Conservation (phyloP, 2,888 invertebrate species). For the Hypolimnas misippus region DNA sequence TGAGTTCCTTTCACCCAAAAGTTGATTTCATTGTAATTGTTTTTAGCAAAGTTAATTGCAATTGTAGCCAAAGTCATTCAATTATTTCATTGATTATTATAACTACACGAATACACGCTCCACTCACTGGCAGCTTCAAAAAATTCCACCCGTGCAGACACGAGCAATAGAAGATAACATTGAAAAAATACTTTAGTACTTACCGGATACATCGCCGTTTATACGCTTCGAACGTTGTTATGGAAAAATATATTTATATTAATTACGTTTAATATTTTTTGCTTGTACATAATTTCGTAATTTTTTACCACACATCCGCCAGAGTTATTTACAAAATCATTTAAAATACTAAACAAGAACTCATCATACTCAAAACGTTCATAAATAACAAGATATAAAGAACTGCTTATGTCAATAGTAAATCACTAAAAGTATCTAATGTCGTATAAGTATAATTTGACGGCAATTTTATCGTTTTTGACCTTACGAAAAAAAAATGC, state of each 20-base stretch:
- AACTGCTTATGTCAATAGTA: too few species aligned
- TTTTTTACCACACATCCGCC: too few species aligned
- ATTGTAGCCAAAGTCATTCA: background rate
- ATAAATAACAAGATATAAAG: too few species aligned
- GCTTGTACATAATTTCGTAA: background rate
- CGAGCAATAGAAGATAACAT: slow-evolving; percentile 1
- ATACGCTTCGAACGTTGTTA: slow-evolving; percentile 4
- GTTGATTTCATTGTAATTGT: background rate
- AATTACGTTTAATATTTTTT: background rate
- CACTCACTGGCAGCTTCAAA: background rate
- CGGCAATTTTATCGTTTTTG: too few species aligned
- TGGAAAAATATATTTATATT: slow-evolving; percentile 19
- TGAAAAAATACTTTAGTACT: slow-evolving; percentile 1
- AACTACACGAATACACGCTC: background rate
- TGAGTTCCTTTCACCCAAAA: too few species aligned
- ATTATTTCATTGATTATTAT: background rate
- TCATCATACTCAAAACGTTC: too few species aligned
- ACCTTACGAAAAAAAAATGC: too few species aligned
- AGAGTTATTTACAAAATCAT: too few species aligned
- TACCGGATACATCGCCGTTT: slow-evolving; percentile 10
- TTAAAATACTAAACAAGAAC: too few species aligned
- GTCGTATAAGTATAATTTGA: too few species aligned
- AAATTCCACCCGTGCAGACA: background rate
- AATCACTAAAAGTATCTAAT: too few species aligned
- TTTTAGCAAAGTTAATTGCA: background rate